A percentile compares a stretch with the other conserved stretches of the same genome.
These are phyloP conservation scores for Caenorhabditis zanzibari DNA, from an alignment of 2,888 invertebrate genomes.

Conservation along the genomic window DNA sequence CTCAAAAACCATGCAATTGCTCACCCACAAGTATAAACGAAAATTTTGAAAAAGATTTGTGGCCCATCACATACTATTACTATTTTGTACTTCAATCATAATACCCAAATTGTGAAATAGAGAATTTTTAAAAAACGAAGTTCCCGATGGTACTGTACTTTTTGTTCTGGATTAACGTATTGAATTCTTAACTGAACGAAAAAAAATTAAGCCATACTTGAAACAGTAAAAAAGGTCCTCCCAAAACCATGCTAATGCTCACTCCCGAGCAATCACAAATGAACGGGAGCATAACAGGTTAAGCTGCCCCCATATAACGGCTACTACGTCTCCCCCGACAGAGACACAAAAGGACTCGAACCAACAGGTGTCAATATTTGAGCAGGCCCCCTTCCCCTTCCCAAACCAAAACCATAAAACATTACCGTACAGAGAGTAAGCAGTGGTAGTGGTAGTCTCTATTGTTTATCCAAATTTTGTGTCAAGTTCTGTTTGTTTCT, in stretches of 20 bases:
- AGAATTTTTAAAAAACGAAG: too few species aligned
- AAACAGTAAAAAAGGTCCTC: neutral
- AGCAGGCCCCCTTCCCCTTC: constrained; percentile 12
- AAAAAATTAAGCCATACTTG: too few species aligned
- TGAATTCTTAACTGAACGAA: too few species aligned
- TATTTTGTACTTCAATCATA: too few species aligned
- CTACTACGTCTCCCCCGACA: constrained; percentile 1
- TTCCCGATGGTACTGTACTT: too few species aligned
- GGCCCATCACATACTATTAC: too few species aligned
- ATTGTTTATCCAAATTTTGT: constrained; percentile 59
- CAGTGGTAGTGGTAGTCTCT: neutral
- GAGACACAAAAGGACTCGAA: constrained; percentile 48
- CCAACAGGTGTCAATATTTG: constrained; percentile 62
- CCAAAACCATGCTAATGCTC: neutral
- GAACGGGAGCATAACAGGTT: constrained; percentile 48
- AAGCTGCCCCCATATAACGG: constrained; percentile 29
- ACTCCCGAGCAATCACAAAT: constrained; percentile 5
- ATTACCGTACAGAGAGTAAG: constrained; percentile 12
- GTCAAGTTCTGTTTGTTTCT: constrained; percentile 58
- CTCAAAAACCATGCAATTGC: too few species aligned
- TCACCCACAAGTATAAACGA: too few species aligned
- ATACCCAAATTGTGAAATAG: too few species aligned
- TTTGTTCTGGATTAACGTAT: too few species aligned
- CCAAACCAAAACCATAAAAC: constrained; percentile 27
- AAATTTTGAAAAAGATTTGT: too few species aligned